These are phyloP conservation scores for Sceloporus undulatus DNA, from an alignment of 2,113 vertebrate species.

Conservation along the genomic window DNA sequence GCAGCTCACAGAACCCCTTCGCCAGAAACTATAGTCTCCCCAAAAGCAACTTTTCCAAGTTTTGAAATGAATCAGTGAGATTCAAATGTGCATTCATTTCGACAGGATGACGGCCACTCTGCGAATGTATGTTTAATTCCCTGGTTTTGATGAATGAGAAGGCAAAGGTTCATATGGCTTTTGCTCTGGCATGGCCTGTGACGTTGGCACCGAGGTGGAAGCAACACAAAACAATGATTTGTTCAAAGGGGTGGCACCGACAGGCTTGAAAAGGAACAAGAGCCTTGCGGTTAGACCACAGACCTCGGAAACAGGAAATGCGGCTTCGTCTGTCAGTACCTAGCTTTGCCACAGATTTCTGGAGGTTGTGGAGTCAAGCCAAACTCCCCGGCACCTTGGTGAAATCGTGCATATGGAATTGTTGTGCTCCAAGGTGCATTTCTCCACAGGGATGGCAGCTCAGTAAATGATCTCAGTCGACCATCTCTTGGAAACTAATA, in stretches of 20 bases:
- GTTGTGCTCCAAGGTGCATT: not conserved
- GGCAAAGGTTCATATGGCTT: no score
- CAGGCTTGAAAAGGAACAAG: constrained; percentile 19
- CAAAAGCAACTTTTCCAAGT: not conserved
- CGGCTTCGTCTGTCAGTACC: constrained; percentile 30
- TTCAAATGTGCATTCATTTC: not conserved
- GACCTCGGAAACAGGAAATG: constrained; percentile 21
- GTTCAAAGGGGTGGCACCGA: constrained; percentile 1
- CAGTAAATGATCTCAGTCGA: not conserved
- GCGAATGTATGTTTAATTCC: not conserved
- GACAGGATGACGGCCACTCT: not conserved
- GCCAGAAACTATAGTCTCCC: not conserved
- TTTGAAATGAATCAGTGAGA: not conserved
- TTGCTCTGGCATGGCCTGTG: not conserved
- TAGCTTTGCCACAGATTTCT: constrained; percentile 19
- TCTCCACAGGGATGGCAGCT: not conserved
- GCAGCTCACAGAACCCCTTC: not conserved
- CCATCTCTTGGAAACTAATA: not conserved
- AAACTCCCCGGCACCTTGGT: not conserved
- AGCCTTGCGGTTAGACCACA: constrained; percentile 40
- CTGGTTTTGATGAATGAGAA: not conserved
- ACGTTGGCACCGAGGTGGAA: not conserved
- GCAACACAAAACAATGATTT: not conserved
- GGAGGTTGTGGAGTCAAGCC: not conserved
- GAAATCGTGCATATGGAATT: no score